Evolutionary conservation across 2,797 vertebrate species (phyloP).

Genomic region (Tadarida brasiliensis): DNA sequence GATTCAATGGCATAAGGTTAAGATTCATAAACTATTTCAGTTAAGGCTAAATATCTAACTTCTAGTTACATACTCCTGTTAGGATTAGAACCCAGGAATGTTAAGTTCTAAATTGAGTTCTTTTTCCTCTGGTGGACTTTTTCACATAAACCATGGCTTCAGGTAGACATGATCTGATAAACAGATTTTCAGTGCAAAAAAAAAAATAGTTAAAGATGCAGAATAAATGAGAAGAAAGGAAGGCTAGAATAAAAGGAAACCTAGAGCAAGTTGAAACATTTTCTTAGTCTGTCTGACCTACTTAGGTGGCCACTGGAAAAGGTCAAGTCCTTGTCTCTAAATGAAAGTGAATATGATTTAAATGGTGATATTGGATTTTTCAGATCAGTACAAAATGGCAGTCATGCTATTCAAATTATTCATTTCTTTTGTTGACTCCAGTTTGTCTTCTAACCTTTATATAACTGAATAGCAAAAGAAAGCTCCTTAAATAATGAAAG

Average conservation of each 20-base stretch:
- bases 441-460: conserved; percentile 72
- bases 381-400: conserved; percentile 69
- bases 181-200: conserved; percentile 46
- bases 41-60: conserved; percentile 6
- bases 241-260: conserved; percentile 63
- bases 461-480: conserved; percentile 64
- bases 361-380: conserved; percentile 69
- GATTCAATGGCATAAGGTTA: background rate
- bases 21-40: conserved; percentile 38
- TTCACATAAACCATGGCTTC: conserved; percentile 24
- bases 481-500: conserved; percentile 64
- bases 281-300: conserved; percentile 68
- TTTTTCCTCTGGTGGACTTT: background rate
- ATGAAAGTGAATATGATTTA: conserved; percentile 77
- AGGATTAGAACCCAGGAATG: background rate
- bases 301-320: conserved; percentile 67
- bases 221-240: conserved; percentile 48
- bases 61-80: background rate
- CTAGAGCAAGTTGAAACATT: conserved; percentile 37
- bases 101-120: background rate
- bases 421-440: conserved; percentile 73
- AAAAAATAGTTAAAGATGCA: conserved; percentile 9
- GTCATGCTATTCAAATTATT: conserved; percentile 76
- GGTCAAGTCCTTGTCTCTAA: conserved; percentile 73
- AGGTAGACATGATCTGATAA: conserved; percentile 17